These are phyloP conservation scores for Gnatocerus cornutus DNA, from an alignment of 2,888 invertebrate genomes.

Conservation along the genomic window DNA sequence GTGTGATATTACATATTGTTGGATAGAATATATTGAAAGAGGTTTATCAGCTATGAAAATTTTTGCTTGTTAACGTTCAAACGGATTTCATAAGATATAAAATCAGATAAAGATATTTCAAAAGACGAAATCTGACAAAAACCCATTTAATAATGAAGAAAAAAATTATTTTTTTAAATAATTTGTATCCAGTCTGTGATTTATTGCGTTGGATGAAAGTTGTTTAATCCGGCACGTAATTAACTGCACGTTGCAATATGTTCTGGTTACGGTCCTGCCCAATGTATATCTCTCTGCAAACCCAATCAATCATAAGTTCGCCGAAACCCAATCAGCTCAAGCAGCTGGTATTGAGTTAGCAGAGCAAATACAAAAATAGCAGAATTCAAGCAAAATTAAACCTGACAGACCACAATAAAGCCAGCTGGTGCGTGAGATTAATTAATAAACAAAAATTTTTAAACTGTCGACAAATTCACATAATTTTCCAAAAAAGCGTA, in stretches of 20 bases:
- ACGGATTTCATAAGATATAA: neutral
- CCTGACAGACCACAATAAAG: slow-evolving; percentile 21
- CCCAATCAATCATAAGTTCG: slow-evolving; percentile 49
- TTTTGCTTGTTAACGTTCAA: slow-evolving; percentile 14
- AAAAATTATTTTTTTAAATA: too few species aligned
- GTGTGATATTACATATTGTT: slow-evolving; percentile 16
- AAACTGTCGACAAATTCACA: slow-evolving; percentile 19
- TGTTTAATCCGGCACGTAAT: neutral
- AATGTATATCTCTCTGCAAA: slow-evolving; percentile 44
- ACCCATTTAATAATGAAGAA: too few species aligned
- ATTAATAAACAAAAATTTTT: slow-evolving; percentile 38
- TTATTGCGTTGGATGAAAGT: too few species aligned
- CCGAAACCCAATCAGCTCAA: slow-evolving; percentile 46
- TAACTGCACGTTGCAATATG: neutral
- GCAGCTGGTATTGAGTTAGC: slow-evolving; percentile 35
- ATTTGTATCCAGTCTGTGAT: too few species aligned
- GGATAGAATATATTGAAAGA: slow-evolving; percentile 12
- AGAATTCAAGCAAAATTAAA: slow-evolving; percentile 41
- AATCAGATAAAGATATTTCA: too few species aligned
- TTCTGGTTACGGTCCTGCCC: neutral
- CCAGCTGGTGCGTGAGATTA: slow-evolving; percentile 38
- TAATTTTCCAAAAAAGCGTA: slow-evolving; percentile 4
- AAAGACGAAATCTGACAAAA: too few species aligned
- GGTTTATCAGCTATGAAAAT: slow-evolving; percentile 30
- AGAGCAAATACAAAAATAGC: slow-evolving; percentile 43